Evolutionary conservation across 2,888 invertebrate genomes (phyloP).

Genomic region (Amphipyra tragopoginis): DNA sequence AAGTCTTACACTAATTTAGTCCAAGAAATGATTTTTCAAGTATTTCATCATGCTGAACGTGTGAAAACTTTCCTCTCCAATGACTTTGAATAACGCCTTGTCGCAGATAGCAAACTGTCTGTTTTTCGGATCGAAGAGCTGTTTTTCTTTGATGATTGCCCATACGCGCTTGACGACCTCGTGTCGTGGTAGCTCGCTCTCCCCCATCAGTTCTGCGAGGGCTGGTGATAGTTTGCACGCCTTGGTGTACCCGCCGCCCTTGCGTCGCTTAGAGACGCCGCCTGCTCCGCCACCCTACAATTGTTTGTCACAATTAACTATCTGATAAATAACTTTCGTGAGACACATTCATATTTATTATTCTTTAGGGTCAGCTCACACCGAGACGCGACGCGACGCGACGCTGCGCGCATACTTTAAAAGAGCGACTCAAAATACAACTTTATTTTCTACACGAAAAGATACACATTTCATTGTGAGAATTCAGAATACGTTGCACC

Average conservation of each 20-base stretch:
- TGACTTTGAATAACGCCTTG: conserved; percentile 96
- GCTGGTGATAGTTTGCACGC: conserved; percentile 96
- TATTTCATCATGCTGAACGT: conserved; percentile 99
- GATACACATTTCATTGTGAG: no score
- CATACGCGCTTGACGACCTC: conserved; percentile 97
- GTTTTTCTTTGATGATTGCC: conserved; percentile 96
- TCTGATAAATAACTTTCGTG: no score
- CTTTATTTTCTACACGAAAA: no score
- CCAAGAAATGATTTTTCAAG: conserved; percentile 95
- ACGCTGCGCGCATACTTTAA: no score
- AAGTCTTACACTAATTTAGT: conserved; percentile 35
- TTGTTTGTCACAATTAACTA: background rate
- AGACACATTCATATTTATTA: no score
- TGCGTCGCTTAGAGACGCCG: conserved; percentile 60
- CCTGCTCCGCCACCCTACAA: conserved; percentile 14
- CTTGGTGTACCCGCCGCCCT: conserved; percentile 95
- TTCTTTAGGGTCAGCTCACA: no score
- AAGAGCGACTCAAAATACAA: no score
- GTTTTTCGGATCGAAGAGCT: conserved; percentile 97
- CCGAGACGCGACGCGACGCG: no score
- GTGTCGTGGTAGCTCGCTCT: conserved; percentile 95
- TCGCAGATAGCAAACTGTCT: conserved; percentile 98
- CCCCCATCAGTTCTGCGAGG: conserved; percentile 95
- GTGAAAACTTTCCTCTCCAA: conserved; percentile 97
- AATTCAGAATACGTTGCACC: no score